A percentile compares a stretch with the other conserved stretches of the same genome.
Evolutionary conservation across 2,888 invertebrate species (phyloP).

Genomic region (Stegophylla sp.): DNA sequence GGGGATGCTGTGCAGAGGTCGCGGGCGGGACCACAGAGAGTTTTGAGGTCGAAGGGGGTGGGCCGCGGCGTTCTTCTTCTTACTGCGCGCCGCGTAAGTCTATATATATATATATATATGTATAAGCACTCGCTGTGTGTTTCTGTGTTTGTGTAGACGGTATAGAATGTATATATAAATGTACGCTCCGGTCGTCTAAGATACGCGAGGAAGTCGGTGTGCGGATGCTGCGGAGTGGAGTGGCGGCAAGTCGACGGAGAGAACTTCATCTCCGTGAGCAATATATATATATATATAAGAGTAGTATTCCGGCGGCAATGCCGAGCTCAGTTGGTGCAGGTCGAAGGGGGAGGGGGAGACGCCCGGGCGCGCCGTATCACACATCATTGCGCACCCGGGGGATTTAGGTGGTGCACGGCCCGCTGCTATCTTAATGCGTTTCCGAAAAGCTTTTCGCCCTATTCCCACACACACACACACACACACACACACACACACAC

Average conservation of each 20-base stretch:
- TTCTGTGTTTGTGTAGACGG: background rate
- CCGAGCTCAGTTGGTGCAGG: no score
- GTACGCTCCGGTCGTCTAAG: background rate
- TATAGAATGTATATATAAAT: background rate
- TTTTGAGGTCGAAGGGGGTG: background rate
- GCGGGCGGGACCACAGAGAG: background rate
- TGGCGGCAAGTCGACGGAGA: constrained; percentile 45
- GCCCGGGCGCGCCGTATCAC: constrained; percentile 50
- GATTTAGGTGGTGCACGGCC: constrained; percentile 50
- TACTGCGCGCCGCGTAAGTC: background rate
- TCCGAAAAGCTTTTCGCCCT: constrained; percentile 57
- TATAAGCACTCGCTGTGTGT: constrained; percentile 7
- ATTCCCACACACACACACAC: constrained; percentile 16
- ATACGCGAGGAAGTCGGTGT: background rate
- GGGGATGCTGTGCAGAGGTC: no score
- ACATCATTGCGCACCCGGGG: constrained; percentile 57
- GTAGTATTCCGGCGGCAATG: background rate
- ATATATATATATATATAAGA: no score
- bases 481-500: no score
- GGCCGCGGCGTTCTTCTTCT: constrained; percentile 23
- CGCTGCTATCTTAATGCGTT: constrained; percentile 57
- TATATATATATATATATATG: background rate
- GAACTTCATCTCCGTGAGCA: constrained; percentile 60
- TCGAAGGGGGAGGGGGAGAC: constrained; percentile 5
- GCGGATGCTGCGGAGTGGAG: background rate